Base-by-base conservation (phyloP, 2,797 vertebrate species). In the Malacoraja senta region DNA sequence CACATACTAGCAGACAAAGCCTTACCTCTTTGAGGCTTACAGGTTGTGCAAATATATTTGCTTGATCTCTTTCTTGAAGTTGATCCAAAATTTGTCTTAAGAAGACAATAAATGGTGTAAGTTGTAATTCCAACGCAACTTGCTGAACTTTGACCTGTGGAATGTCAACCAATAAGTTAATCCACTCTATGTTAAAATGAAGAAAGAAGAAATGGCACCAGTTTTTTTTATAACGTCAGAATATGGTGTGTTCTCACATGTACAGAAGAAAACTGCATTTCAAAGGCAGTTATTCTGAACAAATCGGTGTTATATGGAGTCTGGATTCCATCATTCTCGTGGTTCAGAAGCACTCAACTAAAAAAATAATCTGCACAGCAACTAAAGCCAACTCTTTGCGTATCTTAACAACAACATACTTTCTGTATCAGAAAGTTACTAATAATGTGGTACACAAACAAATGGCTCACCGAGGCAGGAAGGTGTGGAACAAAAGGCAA, bases 51-150 rank as follows among this genome's bases (percentile, higher is more conserved):
- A 99, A 99, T 95, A 99, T 99, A 94, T 98, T 97, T 26, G 97
- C 97, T 0, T 97, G 96, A 94, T 99, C 99, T 94, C 99, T 99
- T 95, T 99, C 98, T 94, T 99, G 98, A 93, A 99, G 97, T 94
- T 98, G 97, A 94, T 99, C 98, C 95, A 99, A 95, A 0, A 98
- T 99, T 38, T 98, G 97, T 94, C 98, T 97, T 17, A 99, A 96
- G 72, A 99, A 96, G 13, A 98, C 96, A 1, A 97, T 96, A 2
- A 98, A 98, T 0, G 99, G 99, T 58, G 98, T 98, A 94, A 99
- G 96, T 95, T 98, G 97, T 65, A 99, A 94, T 95, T 99, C 99
- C 95, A 99, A 96, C 81, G 97, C 97, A 93, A 98, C 97, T 96
- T 99, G 98, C 94, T 99, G 98, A 91, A 99, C 95, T 95, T 99